Evolutionary conservation across 2,888 invertebrate genomes (phyloP).

Genomic region (Camptogramma bilineatum): DNA sequence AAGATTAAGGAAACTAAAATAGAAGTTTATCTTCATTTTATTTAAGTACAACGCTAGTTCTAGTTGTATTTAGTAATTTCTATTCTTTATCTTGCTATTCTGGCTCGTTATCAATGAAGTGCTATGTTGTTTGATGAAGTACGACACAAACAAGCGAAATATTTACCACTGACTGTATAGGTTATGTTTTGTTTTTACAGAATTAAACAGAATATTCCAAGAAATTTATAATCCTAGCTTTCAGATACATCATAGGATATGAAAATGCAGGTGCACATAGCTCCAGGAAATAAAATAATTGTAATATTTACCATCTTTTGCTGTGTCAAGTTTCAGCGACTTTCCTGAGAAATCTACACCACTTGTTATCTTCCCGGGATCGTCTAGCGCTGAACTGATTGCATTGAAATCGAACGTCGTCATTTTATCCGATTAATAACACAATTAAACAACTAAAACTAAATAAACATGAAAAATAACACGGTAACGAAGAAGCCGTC

Average conservation of each 20-base stretch:
- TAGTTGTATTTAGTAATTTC: too few relatives aligned
- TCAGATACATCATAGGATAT: neutral
- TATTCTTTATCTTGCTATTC: too few relatives aligned
- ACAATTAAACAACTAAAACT: conserved; percentile 42
- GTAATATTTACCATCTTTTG: conserved; percentile 89
- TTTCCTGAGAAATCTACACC: conserved; percentile 94
- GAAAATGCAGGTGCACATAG: neutral
- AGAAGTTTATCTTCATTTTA: too few relatives aligned
- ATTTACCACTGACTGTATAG: conserved; percentile 1
- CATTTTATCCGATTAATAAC: conserved; percentile 62
- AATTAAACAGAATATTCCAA: neutral
- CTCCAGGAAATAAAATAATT: neutral
- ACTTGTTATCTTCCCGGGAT: conserved; percentile 69
- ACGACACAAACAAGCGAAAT: neutral
- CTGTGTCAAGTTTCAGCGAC: conserved; percentile 91
- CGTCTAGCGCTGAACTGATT: conserved; percentile 78
- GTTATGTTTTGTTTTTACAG: conserved; percentile 27
- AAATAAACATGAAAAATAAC: conserved; percentile 50
- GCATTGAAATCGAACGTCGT: conserved; percentile 84
- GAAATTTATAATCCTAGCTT: neutral
- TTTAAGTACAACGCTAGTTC: too few relatives aligned
- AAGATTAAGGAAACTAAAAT: too few relatives aligned
- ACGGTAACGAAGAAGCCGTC: conserved; percentile 44
- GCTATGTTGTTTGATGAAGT: neutral
- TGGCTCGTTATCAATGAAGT: too few relatives aligned